These are phyloP conservation scores for Vulpes vulpes DNA, from an alignment of 2,113 vertebrate genomes.

Conservation along the genomic window DNA sequence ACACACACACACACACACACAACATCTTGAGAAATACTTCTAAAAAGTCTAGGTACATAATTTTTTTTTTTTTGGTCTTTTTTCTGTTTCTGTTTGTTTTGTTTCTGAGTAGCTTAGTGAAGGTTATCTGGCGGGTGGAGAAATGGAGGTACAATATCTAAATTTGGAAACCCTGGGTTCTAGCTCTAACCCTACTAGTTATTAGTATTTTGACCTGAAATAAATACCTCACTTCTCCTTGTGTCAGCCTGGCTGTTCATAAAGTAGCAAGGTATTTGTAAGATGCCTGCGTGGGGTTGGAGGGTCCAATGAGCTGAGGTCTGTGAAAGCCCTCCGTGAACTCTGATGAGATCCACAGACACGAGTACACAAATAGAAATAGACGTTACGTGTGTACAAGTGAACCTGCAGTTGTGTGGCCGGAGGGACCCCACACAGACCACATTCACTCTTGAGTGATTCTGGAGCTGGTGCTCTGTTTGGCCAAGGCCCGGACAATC, in stretches of 20 bases:
- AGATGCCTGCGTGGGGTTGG: neutral
- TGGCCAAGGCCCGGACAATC: too few relatives aligned
- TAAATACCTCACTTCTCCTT: neutral
- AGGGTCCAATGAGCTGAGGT: neutral
- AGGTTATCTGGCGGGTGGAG: neutral
- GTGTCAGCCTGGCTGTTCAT: neutral
- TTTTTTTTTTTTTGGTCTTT: neutral
- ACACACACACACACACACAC: neutral
- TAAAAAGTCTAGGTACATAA: neutral
- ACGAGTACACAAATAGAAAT: neutral
- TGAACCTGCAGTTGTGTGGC: too few relatives aligned
- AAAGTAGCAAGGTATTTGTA: neutral
- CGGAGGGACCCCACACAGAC: accelerated
- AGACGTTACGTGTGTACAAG: neutral
- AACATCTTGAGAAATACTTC: neutral
- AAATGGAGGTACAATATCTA: neutral
- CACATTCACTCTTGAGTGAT: accelerated
- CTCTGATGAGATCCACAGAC: accelerated
- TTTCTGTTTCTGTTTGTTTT: neutral
- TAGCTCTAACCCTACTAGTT: neutral
- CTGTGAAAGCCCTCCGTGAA: neutral
- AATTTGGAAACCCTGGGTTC: neutral
- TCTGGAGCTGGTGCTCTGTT: neutral
- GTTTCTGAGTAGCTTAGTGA: neutral
- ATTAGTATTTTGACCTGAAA: neutral